Conservation (phyloP, 2,797 vertebrate species). For the Enteromius treurensis region DNA sequence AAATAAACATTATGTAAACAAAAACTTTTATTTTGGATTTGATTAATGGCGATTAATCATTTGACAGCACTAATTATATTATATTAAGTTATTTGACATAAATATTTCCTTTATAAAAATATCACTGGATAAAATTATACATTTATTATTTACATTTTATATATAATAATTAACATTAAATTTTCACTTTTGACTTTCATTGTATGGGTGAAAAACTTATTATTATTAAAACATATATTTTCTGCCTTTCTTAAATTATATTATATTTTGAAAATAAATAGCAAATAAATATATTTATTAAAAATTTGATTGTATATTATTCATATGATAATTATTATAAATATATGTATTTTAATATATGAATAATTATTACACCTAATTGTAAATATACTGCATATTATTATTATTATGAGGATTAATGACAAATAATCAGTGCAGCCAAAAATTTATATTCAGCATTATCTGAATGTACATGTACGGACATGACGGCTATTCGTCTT, state of each 20-base stretch:
- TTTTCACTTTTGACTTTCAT: background rate
- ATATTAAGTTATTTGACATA: too few species aligned
- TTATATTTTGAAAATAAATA: background rate
- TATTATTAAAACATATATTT: too few species aligned
- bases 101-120: too few species aligned
- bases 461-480: background rate
- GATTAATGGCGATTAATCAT: too few species aligned
- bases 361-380: background rate
- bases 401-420: background rate
- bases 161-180: background rate
- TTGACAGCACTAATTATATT: too few species aligned
- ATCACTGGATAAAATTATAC: background rate
- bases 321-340: background rate
- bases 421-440: background rate
- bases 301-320: background rate
- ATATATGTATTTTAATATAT: background rate
- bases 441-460: background rate
- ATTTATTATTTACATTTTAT: background rate
- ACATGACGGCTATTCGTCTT: background rate
- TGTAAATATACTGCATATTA: background rate
- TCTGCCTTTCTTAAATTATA: background rate
- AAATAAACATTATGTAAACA: too few species aligned
- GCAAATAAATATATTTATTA: background rate
- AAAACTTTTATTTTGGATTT: too few species aligned
- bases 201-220: too few species aligned